Conservation (phyloP, 2,888 invertebrate genomes). For the Lottia gigantea region DNA sequence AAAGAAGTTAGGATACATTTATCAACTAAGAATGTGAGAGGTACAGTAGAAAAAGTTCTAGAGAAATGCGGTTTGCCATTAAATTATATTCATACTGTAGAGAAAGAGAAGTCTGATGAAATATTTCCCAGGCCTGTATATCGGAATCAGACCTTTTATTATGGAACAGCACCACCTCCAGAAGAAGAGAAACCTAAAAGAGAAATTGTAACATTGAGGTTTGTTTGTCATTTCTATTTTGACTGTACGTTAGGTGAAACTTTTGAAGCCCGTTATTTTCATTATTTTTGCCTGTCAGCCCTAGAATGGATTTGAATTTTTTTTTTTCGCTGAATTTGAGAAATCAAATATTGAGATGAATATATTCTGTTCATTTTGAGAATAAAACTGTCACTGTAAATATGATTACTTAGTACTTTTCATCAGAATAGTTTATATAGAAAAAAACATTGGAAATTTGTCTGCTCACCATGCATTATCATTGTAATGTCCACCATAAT, state of each 20-base stretch:
- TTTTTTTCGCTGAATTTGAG: too few species aligned
- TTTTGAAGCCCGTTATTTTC: too few species aligned
- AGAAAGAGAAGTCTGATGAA: slow-evolving; percentile 5
- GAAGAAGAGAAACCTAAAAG: background rate
- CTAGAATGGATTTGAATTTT: too few species aligned
- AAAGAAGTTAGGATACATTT: slow-evolving; percentile 77
- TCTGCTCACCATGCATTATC: too few species aligned
- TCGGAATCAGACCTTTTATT: background rate
- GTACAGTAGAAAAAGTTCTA: slow-evolving; percentile 81
- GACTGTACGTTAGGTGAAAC: background rate
- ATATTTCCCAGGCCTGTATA: background rate
- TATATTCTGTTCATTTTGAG: too few species aligned
- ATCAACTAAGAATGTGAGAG: slow-evolving; percentile 74
- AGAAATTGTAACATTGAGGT: background rate
- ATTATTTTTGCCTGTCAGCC: too few species aligned
- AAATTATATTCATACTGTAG: slow-evolving; percentile 80
- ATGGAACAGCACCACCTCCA: slow-evolving; percentile 12
- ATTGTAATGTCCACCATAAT: too few species aligned
- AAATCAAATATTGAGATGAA: too few species aligned
- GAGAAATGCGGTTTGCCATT: slow-evolving; percentile 86
- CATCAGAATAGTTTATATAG: too few species aligned
- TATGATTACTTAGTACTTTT: too few species aligned
- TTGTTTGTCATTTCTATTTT: background rate
- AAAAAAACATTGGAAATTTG: too few species aligned
- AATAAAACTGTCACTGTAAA: too few species aligned